These are phyloP conservation scores for Astyanax mexicanus DNA, from an alignment of 2,797 vertebrate species.

Conservation along the genomic window DNA sequence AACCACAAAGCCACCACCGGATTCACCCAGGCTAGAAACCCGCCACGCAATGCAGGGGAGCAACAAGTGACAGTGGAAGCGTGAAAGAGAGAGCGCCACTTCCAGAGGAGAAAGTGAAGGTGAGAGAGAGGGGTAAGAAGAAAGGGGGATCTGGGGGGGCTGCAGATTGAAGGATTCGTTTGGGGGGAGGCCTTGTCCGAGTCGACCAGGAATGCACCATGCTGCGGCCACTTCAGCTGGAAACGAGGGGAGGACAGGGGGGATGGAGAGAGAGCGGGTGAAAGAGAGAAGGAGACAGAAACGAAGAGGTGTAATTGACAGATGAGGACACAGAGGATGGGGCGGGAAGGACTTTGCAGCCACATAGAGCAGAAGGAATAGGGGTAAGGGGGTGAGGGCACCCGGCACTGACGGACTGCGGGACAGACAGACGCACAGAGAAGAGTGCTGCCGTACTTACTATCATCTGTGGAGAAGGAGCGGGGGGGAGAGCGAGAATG, in stretches of 20 bases:
- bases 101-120: slow-evolving; percentile 38
- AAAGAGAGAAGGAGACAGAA: slow-evolving; percentile 44
- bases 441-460: slow-evolving; percentile 97
- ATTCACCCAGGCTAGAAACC: slow-evolving; percentile 69
- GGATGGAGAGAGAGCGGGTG: slow-evolving; percentile 59
- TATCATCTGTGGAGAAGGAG: slow-evolving; percentile 96
- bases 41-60: slow-evolving; percentile 71
- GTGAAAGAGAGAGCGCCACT: slow-evolving; percentile 12
- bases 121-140: slow-evolving; percentile 29
- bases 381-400: slow-evolving; percentile 72
- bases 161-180: slow-evolving; percentile 65
- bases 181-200: slow-evolving; percentile 65
- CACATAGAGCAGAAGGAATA: slow-evolving; percentile 83
- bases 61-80: slow-evolving; percentile 71
- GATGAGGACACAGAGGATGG: slow-evolving; percentile 49
- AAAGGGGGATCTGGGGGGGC: slow-evolving; percentile 45
- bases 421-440: slow-evolving; percentile 91
- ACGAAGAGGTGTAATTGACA: slow-evolving; percentile 20
- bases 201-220: slow-evolving; percentile 85
- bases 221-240: slow-evolving; percentile 74
- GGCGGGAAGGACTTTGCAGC: slow-evolving; percentile 76
- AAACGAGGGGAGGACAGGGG: slow-evolving; percentile 49
- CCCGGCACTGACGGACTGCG: slow-evolving; percentile 80
- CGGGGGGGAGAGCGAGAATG: slow-evolving; percentile 83
- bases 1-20: slow-evolving; percentile 67